Conservation (phyloP, 1,140 invertebrate genomes). For the Elymnias hypermnestra region DNA sequence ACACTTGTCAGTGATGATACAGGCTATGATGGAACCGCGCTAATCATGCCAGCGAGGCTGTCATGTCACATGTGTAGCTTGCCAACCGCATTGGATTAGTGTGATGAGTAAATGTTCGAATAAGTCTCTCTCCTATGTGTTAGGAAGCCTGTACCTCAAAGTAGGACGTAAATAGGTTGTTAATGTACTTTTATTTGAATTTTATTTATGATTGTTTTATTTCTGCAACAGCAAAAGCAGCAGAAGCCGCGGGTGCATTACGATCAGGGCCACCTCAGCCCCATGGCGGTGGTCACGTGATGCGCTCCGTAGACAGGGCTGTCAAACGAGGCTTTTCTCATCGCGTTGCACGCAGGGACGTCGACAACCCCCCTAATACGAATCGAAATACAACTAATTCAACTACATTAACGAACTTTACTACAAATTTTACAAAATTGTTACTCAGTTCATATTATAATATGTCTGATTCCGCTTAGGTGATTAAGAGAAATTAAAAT, state of each 20-base stretch:
- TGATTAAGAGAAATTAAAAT: no score
- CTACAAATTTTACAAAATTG: constrained; percentile 6
- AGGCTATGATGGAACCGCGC: no score
- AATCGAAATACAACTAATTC: constrained; percentile 20
- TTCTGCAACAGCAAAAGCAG: constrained; percentile 46
- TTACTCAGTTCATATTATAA: no score
- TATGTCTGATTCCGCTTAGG: no score
- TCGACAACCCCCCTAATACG: constrained; percentile 16
- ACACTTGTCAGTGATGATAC: no score
- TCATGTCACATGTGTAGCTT: no score
- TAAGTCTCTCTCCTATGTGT: no score
- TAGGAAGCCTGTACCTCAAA: no score
- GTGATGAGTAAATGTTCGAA: no score
- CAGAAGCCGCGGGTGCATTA: constrained; percentile 40
- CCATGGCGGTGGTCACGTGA: constrained; percentile 18
- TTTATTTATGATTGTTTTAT: background rate
- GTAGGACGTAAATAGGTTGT: no score
- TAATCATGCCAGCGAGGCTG: no score
- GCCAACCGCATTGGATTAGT: no score
- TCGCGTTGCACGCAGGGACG: constrained; percentile 33
- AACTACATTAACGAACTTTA: background rate
- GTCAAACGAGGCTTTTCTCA: constrained; percentile 35
- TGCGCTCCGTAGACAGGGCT: constrained; percentile 43
- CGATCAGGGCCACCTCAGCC: constrained; percentile 27
- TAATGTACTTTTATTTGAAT: background rate